A percentile compares a stretch with the other conserved stretches of the same genome.
phyloP scores from a whole-genome alignment of 2,797 vertebrate genomes.

The Vespertilio murinus region DNA sequence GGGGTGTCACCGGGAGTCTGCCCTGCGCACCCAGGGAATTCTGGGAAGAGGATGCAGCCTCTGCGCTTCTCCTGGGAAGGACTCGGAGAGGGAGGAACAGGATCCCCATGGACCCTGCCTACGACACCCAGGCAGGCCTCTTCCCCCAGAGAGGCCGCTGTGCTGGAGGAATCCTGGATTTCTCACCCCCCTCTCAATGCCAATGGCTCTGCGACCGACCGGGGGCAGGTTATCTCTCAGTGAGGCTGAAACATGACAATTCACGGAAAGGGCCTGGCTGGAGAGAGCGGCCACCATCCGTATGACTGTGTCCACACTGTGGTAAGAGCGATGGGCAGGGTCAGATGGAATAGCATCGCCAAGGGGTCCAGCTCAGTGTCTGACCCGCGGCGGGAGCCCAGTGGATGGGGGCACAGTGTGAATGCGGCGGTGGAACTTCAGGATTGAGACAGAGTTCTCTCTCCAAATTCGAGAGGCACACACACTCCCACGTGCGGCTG shows the following conservation, averaged over 20 bases:
- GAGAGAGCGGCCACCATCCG: background rate
- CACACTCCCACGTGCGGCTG: background rate
- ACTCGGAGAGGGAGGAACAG: background rate
- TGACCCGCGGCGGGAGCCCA: background rate
- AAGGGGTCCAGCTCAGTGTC: background rate
- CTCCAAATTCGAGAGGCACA: background rate
- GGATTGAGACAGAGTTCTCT: background rate
- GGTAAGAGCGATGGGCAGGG: background rate
- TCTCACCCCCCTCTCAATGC: background rate
- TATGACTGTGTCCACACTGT: background rate
- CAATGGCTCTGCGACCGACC: background rate
- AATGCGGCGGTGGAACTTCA: background rate
- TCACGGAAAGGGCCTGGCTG: background rate
- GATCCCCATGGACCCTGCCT: background rate
- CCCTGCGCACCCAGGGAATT: background rate
- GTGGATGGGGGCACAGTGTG: rapidly evolving
- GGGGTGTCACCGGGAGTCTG: background rate
- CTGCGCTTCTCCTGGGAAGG: slow-evolving; percentile 5
- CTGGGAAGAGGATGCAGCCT: background rate
- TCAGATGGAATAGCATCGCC: background rate
- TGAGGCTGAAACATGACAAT: background rate
- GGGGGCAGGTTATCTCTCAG: background rate
- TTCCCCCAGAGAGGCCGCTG: background rate
- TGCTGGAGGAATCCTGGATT: background rate
- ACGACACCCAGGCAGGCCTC: background rate